Evolutionary conservation across 2,113 vertebrate genomes (phyloP).

Genomic region (Psephotus haematonotus): DNA sequence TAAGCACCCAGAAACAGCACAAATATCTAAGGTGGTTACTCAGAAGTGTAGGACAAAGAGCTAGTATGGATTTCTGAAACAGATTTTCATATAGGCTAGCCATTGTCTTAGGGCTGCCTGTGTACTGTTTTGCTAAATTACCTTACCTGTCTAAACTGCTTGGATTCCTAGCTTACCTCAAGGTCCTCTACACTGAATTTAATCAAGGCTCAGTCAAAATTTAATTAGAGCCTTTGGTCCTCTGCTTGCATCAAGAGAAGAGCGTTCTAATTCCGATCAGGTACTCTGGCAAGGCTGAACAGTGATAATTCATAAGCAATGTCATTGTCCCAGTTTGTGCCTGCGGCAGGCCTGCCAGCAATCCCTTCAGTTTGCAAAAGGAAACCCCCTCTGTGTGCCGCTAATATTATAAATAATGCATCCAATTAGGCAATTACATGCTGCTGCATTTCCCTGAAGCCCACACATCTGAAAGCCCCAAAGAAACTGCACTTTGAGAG

Average conservation of each 20-base stretch:
- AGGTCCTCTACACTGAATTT: neutral
- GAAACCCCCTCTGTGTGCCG: neutral
- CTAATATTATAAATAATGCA: constrained; percentile 41
- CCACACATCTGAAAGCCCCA: neutral
- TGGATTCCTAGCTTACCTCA: neutral
- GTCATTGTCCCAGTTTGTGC: neutral
- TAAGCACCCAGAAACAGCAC: neutral
- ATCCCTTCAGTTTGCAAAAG: neutral
- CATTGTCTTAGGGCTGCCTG: neutral
- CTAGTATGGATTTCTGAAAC: neutral
- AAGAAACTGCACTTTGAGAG: neutral
- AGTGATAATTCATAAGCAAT: neutral
- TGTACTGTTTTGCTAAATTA: neutral
- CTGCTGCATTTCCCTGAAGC: constrained; percentile 19
- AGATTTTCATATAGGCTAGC: neutral
- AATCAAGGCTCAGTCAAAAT: neutral
- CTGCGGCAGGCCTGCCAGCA: neutral
- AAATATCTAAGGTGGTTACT: neutral
- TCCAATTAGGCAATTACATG: constrained; percentile 6
- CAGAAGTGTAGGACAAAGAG: neutral
- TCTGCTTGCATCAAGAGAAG: neutral
- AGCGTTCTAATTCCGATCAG: neutral
- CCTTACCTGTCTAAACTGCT: neutral
- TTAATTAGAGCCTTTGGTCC: neutral
- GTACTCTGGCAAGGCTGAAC: neutral